Evolutionary conservation across 2,113 vertebrate genomes (phyloP).

Genomic region (Eupsittula cactorum): DNA sequence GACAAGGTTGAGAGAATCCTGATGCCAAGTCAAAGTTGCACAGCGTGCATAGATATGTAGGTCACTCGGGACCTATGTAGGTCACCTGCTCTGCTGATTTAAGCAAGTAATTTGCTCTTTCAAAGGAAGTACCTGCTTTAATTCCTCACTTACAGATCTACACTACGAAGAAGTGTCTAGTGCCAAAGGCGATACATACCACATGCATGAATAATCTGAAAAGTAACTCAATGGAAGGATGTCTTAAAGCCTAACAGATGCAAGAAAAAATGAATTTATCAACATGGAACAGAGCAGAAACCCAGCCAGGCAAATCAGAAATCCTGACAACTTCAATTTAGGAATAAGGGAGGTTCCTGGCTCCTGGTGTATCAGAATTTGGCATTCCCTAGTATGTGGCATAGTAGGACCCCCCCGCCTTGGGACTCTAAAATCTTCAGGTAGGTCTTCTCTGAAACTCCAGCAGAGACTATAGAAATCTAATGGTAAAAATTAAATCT

Average conservation of each 20-base stretch:
- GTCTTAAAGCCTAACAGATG: not conserved
- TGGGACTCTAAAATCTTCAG: not conserved
- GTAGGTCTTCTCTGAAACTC: not conserved
- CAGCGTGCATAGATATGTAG: not conserved
- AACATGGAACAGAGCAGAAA: not conserved
- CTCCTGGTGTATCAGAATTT: too few species aligned
- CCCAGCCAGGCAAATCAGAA: not conserved
- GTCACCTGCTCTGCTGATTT: not conserved
- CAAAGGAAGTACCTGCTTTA: conserved; percentile 6
- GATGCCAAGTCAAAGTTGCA: not conserved
- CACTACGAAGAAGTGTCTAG: not conserved
- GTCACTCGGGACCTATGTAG: not conserved
- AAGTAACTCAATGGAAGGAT: not conserved
- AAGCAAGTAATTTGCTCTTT: conserved; percentile 23
- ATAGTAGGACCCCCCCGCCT: too few species aligned
- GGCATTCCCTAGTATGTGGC: too few species aligned
- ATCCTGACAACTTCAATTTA: not conserved
- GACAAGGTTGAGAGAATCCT: not conserved
- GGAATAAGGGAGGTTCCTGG: too few species aligned
- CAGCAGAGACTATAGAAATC: not conserved
- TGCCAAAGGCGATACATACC: not conserved
- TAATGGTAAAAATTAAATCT: not conserved
- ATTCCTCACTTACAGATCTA: not conserved
- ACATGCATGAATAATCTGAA: not conserved
- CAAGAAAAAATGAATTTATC: not conserved